phyloP scores from a whole-genome alignment of 2,113 vertebrate species.

The Neodon shergylaensis region DNA sequence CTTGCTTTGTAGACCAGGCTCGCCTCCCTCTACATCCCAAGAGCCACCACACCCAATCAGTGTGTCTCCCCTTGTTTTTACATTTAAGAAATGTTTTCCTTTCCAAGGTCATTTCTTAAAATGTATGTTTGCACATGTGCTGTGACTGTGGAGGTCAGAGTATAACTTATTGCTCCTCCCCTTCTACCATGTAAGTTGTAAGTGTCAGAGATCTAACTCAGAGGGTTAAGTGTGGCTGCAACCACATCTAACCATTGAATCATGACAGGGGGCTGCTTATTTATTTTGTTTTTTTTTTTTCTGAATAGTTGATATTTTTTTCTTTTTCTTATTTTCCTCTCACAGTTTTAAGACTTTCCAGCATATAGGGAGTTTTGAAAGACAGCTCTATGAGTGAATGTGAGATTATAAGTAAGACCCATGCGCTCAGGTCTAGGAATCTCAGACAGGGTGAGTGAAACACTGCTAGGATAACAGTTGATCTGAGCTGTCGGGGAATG shows the following conservation, averaged over 20 bases:
- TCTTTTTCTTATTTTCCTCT: not conserved
- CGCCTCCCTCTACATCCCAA: too few relatives aligned
- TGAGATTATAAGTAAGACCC: not conserved
- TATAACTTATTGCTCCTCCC: not conserved
- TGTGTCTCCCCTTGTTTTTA: too few relatives aligned
- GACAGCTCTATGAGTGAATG: not conserved
- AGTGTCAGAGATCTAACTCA: not conserved
- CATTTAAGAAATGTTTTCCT: not conserved
- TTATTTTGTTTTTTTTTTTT: not conserved
- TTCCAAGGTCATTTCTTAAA: not conserved
- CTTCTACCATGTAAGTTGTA: not conserved
- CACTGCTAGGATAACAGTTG: not conserved
- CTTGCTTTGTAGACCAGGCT: too few relatives aligned
- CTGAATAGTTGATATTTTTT: too few relatives aligned
- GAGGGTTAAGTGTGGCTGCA: not conserved
- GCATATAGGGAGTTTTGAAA: not conserved
- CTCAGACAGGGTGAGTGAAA: not conserved
- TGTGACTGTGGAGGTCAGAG: not conserved
- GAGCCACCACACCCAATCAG: too few relatives aligned
- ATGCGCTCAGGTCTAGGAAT: not conserved
- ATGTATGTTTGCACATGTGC: not conserved
- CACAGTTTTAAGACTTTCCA: not conserved
- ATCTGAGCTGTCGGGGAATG: not conserved
- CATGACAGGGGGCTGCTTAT: not conserved
- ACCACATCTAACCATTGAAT: too few relatives aligned